Base-by-base conservation (phyloP, 2,888 invertebrate species). In the Leuctra nigra region DNA sequence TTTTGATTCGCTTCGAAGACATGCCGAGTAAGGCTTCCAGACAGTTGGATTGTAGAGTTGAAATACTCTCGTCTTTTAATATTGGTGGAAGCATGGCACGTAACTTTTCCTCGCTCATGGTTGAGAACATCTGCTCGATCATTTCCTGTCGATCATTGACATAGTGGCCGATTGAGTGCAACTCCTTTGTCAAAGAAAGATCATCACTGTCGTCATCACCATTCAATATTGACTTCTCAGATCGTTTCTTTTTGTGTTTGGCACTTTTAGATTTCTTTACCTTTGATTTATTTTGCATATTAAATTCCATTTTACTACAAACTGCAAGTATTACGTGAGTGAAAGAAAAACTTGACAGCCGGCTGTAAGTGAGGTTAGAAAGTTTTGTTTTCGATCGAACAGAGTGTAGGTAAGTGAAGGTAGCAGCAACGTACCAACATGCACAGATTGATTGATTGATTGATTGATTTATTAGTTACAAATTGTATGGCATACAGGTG, bases 61-160 rank as follows among this genome's bases (percentile, higher is more conserved):
- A 6, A 6, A 29, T 29, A 11, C 7, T 7, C 11, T 29, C 29
- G 29, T 29, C 57, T 38, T 58, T 55, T 13, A 58, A 33, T n/a
- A 55, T 44, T 16, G 58, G 52, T 9, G 58, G 58, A 9, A 58
- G 53, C 58, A 58, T 58, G 2, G 55, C 52, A 35, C 38, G 38
- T 20, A 58, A 36, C 52, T 58, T 55, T 29, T 18, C 20, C 2
- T 41, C 53, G 9, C 44, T 25, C 9, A 55, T 58, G 20, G 55
- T 53, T 4, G 35, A 52, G 35, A 58, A 58, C 50, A 58, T 52
- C 44, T 58, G 55, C 23, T 55, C 53, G n/a, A 58, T 41, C 53
- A 58, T 55, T 16, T 52, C 53, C 7, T 39, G 35, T 13, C 55
- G 48, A 35, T 58, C 52, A 52, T 55, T 53, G 25, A 58, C 46